Conservation (phyloP, 2,797 vertebrate species). For the Lagorchestes hirsutus region DNA sequence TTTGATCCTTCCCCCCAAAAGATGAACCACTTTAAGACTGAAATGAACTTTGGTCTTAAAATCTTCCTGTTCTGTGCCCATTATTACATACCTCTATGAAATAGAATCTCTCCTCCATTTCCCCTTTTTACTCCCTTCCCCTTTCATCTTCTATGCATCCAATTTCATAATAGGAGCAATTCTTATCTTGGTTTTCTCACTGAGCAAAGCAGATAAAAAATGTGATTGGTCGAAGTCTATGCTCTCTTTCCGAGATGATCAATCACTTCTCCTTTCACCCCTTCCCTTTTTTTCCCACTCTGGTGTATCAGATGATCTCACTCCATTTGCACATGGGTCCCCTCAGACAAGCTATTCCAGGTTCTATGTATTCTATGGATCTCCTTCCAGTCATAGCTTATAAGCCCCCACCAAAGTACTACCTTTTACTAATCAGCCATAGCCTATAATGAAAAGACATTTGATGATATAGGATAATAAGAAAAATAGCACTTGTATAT, state of each 20-base stretch:
- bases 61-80: not conserved
- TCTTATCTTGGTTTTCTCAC: not conserved
- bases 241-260: not conserved
- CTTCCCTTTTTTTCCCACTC: not conserved
- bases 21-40: constrained; percentile 5
- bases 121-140: not conserved
- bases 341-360: not conserved
- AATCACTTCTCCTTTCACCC: too few relatives aligned
- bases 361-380: not conserved
- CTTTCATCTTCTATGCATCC: not conserved
- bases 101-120: not conserved
- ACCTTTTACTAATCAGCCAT: not conserved
- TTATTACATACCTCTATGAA: not conserved
- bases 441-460: not conserved
- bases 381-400: not conserved
- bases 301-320: not conserved
- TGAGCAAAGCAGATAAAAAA: not conserved
- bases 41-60: constrained; percentile 14
- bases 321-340: not conserved
- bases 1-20: not conserved
- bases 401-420: not conserved
- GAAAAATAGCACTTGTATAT: not conserved
- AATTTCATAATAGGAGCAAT: not conserved
- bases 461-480: not conserved
- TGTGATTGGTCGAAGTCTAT: not conserved